Evolutionary conservation across 2,888 invertebrate genomes (phyloP).

Genomic region (Perdita meconis): DNA sequence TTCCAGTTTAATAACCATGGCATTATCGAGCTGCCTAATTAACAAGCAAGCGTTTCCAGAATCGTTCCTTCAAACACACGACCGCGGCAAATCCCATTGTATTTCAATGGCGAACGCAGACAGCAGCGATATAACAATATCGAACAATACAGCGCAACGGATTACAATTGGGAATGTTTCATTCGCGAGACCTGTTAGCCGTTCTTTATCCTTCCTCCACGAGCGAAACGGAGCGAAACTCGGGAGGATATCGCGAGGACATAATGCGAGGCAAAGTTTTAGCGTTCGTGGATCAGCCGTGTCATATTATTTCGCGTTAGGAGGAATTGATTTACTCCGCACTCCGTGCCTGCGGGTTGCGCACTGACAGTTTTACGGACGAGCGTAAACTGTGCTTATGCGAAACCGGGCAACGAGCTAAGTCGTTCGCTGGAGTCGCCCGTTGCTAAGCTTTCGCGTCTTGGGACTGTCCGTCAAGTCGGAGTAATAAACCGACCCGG

Average conservation of each 20-base stretch:
- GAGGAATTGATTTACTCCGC: constrained; percentile 53
- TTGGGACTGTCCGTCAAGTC: neutral
- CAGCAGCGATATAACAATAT: constrained; percentile 21
- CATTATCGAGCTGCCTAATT: no score
- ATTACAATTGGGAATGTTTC: constrained; percentile 1
- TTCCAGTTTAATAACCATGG: no score
- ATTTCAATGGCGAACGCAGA: neutral
- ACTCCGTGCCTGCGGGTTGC: neutral
- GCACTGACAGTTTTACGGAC: constrained; percentile 46
- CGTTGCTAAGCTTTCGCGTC: neutral
- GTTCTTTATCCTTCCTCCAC: constrained; percentile 2
- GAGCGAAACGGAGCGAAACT: neutral
- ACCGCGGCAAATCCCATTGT: neutral
- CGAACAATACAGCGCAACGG: constrained; percentile 23
- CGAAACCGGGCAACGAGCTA: neutral
- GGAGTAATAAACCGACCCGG: constrained; percentile 10
- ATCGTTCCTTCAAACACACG: neutral
- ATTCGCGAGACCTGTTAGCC: neutral
- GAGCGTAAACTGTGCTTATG: constrained; percentile 41
- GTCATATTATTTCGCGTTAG: constrained; percentile 33
- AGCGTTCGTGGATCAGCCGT: constrained; percentile 1
- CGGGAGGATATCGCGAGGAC: neutral
- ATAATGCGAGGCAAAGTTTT: constrained; percentile 1
- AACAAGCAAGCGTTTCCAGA: neutral
- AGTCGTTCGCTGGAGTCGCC: neutral